These are phyloP conservation scores for Pangasianodon gigas DNA, from an alignment of 2,113 vertebrate genomes.

Conservation along the genomic window DNA sequence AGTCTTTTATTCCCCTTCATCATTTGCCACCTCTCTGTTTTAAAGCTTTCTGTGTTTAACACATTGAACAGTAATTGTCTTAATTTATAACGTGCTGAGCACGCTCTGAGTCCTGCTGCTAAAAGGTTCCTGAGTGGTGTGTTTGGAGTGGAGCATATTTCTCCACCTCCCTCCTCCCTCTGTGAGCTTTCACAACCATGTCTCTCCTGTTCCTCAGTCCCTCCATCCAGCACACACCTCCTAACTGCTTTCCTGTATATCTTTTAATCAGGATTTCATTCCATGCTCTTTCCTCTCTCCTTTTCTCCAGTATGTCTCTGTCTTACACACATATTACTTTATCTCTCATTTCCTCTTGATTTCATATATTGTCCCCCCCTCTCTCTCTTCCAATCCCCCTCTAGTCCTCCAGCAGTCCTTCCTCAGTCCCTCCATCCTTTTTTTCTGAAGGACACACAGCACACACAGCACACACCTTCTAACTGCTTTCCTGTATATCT, in stretches of 20 bases:
- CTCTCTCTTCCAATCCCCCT: constrained; percentile 53
- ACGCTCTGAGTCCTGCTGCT: neutral
- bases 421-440: neutral
- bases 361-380: constrained; percentile 53
- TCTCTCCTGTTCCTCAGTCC: neutral
- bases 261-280: neutral
- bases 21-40: neutral
- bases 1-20: constrained; percentile 7
- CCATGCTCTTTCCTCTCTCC: neutral
- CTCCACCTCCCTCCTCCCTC: constrained; percentile 29
- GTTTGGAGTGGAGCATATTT: neutral
- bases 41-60: neutral
- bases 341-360: constrained; percentile 36
- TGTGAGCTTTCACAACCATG: neutral
- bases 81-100: constrained; percentile 15
- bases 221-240: neutral
- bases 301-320: neutral
- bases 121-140: neutral
- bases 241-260: neutral
- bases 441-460: constrained; percentile 17
- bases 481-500: neutral
- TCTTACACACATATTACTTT: neutral
- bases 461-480: neutral
- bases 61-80: constrained; percentile 24
- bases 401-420: neutral